phyloP scores from a whole-genome alignment of 2,888 invertebrate species.

The Micropterix aruncella region DNA sequence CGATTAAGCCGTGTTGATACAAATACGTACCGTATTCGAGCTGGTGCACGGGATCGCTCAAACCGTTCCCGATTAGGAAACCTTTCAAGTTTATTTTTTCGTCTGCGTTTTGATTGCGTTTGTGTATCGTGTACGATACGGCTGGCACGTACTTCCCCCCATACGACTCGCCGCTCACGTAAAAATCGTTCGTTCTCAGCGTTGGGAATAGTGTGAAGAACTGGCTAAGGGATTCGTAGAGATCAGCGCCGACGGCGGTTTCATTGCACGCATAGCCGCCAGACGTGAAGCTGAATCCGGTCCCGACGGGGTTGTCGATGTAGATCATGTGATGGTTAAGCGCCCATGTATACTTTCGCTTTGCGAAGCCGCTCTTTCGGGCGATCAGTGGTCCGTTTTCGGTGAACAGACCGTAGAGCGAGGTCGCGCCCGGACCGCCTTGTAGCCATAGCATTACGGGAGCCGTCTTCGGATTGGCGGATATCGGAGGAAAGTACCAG shows the following conservation, averaged over 20 bases:
- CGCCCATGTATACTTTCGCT: constrained; percentile 69
- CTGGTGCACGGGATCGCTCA: constrained; percentile 67
- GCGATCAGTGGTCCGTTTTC: constrained; percentile 65
- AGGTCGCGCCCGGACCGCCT: constrained; percentile 74
- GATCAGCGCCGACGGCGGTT: constrained; percentile 63
- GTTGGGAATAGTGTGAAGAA: constrained; percentile 77
- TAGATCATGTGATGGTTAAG: constrained; percentile 67
- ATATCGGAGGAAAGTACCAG: constrained; percentile 79
- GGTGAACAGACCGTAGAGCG: constrained; percentile 64
- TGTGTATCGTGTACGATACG: constrained; percentile 56
- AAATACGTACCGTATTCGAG: constrained; percentile 65
- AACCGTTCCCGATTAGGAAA: constrained; percentile 65
- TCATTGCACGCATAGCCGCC: constrained; percentile 69
- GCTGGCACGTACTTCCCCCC: constrained; percentile 71
- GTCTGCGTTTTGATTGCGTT: constrained; percentile 36
- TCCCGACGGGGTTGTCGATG: constrained; percentile 88
- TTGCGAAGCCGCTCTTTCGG: constrained; percentile 26
- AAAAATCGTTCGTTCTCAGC: constrained; percentile 61
- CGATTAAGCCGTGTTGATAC: constrained; percentile 61
- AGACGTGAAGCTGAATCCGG: constrained; percentile 81
- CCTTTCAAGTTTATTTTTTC: constrained; percentile 56
- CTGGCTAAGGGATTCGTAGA: constrained; percentile 64
- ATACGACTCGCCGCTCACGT: constrained; percentile 81
- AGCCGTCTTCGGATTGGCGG: constrained; percentile 31
- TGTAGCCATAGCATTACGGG: constrained; percentile 76